Evolutionary conservation across 2,888 invertebrate genomes (phyloP), one percentile per base, ranked within the genome.

Genomic region (Lochmaea capreae): DNA sequence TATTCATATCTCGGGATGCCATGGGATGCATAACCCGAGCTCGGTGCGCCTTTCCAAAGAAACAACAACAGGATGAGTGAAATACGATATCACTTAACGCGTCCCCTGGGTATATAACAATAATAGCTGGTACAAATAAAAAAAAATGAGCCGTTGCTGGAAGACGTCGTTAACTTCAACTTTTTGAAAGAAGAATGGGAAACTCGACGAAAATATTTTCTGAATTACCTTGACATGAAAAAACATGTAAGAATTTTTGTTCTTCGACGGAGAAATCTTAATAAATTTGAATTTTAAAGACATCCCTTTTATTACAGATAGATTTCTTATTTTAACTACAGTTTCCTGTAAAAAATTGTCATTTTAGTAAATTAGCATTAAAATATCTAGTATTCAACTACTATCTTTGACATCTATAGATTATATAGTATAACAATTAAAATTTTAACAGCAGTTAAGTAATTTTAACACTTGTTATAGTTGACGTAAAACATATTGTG

Each of bases 121-220:
- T 76, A 76, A 73, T 71, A 76, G 73, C 73, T 71, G 63, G 52
- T 65, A 76, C 71, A 67, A 67, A 76, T 63, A 76, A 71, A 71
- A 73, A 71, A 62, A 43, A 62, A 26, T 2, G 6, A 5, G 26
- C 18, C 52, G 63, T n/a, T 65, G 58, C 54, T 65, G 52, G 16
- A 43, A 62, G 69, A 73, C 67, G 67, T 63, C 65, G 66, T 70
- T 52, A 65, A 58, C 58, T 46, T 58, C 49, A 63, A 65, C 58
- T 65, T 73, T 73, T 61, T 61, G 16, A 72, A 46, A 67, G 57
- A 63, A 62, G 58, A 67, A 42, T 70, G 52, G 70, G 57, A 68
- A 75, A 75, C 61, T 75, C 71, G 65, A 54, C 71, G 68, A 67
- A 71, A 74, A 74, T 68, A 65, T 65, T 71, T 67, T 63, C 4